Conservation (phyloP, 2,888 invertebrate species). For the Pollenia labialis region DNA sequence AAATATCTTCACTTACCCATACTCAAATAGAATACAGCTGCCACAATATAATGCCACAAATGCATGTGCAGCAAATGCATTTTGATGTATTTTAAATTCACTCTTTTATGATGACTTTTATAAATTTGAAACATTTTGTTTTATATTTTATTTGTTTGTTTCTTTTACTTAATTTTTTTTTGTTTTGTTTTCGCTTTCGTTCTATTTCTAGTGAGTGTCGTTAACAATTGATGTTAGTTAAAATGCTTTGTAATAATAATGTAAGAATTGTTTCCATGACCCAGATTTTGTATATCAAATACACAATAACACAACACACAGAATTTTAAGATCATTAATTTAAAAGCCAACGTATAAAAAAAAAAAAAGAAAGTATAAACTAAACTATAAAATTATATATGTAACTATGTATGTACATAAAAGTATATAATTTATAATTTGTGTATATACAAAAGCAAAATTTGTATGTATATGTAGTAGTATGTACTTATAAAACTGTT, state of each 20-base stretch:
- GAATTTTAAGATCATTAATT: conserved; percentile 36
- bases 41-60: conserved; percentile 77
- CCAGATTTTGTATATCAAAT: conserved; percentile 19
- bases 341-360: conserved; percentile 10
- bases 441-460: neutral
- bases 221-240: conserved; percentile 43
- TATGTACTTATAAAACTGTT: neutral
- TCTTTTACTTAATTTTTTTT: neutral
- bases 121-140: conserved; percentile 51
- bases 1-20: conserved; percentile 77
- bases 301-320: conserved; percentile 38
- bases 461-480: neutral
- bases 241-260: conserved; percentile 29
- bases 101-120: conserved; percentile 56
- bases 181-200: conserved; percentile 14
- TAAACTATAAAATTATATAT: neutral
- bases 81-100: conserved; percentile 64
- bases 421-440: too few relatives aligned
- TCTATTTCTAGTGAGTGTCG: conserved; percentile 32
- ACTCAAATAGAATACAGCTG: conserved; percentile 77
- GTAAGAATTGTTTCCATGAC: conserved; percentile 53
- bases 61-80: conserved; percentile 73
- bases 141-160: neutral
- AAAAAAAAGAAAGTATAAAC: conserved; percentile 13
- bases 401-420: too few relatives aligned